These are phyloP conservation scores for Tragulus kanchil DNA, from an alignment of 2,113 vertebrate species.

Conservation along the genomic window DNA sequence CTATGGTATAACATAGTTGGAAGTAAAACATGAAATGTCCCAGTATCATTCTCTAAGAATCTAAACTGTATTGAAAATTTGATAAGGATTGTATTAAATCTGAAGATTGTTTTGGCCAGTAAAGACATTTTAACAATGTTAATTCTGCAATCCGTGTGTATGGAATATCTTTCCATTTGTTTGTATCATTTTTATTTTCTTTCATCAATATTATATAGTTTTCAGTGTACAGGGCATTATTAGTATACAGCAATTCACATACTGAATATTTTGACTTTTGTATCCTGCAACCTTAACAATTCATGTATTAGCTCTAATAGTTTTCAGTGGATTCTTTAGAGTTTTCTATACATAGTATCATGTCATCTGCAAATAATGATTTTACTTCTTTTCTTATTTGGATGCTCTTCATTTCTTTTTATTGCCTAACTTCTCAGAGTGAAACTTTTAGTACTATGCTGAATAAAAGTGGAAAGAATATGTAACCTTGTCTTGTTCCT, in stretches of 20 bases:
- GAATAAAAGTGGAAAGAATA: background rate
- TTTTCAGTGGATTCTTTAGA: background rate
- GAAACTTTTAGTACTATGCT: background rate
- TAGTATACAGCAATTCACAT: background rate
- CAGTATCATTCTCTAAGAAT: background rate
- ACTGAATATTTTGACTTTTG: background rate
- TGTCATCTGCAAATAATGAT: background rate
- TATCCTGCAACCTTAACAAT: background rate
- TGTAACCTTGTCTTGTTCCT: background rate
- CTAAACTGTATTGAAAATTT: constrained; percentile 22
- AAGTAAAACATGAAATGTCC: background rate
- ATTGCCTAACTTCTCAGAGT: background rate
- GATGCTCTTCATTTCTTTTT: background rate
- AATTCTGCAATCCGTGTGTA: background rate
- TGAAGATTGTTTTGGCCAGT: background rate
- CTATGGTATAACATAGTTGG: background rate
- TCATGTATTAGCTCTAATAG: background rate
- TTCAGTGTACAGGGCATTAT: background rate
- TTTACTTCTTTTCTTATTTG: background rate
- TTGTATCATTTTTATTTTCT: background rate
- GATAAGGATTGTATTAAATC: background rate
- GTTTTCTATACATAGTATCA: background rate
- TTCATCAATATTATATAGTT: background rate
- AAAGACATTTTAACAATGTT: background rate
- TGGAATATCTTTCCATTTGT: background rate